Evolutionary conservation across 2,797 vertebrate species (phyloP).

Genomic region (Chaenodraco wilsoni): DNA sequence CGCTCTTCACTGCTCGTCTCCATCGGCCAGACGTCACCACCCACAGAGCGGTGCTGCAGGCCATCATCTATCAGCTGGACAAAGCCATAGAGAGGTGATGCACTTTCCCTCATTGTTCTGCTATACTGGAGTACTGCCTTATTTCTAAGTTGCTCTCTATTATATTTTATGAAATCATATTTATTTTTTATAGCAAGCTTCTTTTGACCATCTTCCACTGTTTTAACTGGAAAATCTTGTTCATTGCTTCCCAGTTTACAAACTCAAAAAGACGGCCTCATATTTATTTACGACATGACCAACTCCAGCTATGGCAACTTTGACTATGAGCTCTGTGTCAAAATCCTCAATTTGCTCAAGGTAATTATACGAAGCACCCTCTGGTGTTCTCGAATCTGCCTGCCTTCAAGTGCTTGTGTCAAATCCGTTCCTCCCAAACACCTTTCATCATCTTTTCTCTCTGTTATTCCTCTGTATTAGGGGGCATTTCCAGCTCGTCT

Average conservation of each 20-base stretch:
- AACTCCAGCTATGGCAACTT: constrained; percentile 89
- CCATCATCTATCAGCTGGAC: constrained; percentile 90
- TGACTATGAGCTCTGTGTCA: constrained; percentile 90
- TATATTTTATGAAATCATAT: background rate
- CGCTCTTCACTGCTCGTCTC: constrained; percentile 88
- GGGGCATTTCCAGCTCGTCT: constrained; percentile 89
- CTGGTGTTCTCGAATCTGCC: background rate
- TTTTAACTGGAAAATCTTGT: constrained; percentile 25
- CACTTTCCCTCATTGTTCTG: background rate
- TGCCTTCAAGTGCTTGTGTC: constrained; percentile 3
- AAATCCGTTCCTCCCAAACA: background rate
- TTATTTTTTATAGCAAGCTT: background rate
- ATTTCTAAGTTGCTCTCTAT: background rate
- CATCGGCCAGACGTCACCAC: constrained; percentile 85
- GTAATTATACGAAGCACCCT: constrained; percentile 64
- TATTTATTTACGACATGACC: constrained; percentile 92
- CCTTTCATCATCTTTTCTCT: constrained; percentile 1
- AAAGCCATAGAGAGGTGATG: constrained; percentile 89
- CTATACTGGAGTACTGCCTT: background rate
- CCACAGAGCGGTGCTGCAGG: constrained; percentile 89
- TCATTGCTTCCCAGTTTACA: constrained; percentile 76
- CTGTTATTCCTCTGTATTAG: constrained; percentile 62
- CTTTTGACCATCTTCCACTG: background rate
- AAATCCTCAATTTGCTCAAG: constrained; percentile 90
- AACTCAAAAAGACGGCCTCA: constrained; percentile 88